Base-by-base conservation (phyloP, 2,888 invertebrate species). In the Adineta ricciae region DNA sequence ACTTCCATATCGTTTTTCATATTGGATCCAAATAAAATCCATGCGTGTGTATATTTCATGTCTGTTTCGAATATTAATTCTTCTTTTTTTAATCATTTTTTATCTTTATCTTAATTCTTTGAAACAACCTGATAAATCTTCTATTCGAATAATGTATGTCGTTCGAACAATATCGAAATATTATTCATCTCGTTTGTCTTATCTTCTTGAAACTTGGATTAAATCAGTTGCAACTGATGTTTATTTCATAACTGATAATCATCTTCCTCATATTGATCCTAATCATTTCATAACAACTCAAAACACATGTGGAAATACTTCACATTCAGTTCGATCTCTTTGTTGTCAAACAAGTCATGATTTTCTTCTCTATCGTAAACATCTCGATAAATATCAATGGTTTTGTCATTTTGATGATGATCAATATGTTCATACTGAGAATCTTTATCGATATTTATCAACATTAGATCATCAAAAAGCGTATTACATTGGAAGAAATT, bases 401-500 rank as follows among this genome's bases (percentile, higher is more conserved):
- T 97, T 96, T 91, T 98, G 98, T 91, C 97, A 98, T 92, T 96
- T 98, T 90, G 98, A 98, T 91, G 98, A 98, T 91, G 98, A 98
- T 92, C 97, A 96, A 92, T 98, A 97, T 92, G 95, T 98, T 87
- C 97, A 98, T 91, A 94, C 97, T 86, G 95, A 95, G 0, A 93
- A 94, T 49, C 92, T 98, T 89, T 93, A 95, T 87, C 92, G 92
- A 27, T 64, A 64, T 64, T 64, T 64, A 27, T 64, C 24, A 21
- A 64, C 14, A 64, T 27, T 64, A 9, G 24, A 64, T 64, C 27
- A 5, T 27, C 7, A n/a, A 8, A 21, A 5, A 9, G 27, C 56
- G 11, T 64, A 64, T 64, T 64, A 64, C 27, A 64, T 64, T 64
- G 56, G 56, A 27, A 14, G 56, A 27, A 64, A 64, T 64, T 64